Conservation (phyloP, 2,797 vertebrate genomes). For the Falco cherrug region DNA sequence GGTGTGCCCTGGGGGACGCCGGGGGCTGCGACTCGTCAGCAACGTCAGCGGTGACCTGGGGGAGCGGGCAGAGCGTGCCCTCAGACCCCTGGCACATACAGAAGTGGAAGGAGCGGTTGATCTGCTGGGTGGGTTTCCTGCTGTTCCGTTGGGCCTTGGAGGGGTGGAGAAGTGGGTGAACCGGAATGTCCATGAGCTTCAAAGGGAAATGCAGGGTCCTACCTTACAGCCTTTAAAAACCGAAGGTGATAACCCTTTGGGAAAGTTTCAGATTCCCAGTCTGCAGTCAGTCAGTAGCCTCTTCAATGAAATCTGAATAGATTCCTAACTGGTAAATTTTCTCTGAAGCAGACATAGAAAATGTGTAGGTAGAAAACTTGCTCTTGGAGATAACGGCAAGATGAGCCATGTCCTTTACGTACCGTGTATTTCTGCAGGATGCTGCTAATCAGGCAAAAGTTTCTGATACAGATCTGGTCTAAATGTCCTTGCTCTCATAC, state of each 20-base stretch:
- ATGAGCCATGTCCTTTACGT: neutral
- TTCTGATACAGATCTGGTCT: neutral
- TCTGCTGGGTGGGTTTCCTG: neutral
- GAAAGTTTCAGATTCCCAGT: neutral
- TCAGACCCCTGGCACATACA: neutral
- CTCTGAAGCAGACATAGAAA: neutral
- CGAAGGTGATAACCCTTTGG: rapidly evolving
- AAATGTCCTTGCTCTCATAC: neutral
- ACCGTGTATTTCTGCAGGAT: neutral
- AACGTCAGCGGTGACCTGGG: too few relatives aligned
- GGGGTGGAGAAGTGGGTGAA: neutral
- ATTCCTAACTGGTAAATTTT: neutral
- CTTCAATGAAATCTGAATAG: neutral
- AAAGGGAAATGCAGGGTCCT: neutral
- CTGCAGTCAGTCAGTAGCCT: neutral
- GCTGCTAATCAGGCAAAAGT: neutral
- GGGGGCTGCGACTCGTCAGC: neutral
- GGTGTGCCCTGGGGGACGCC: rapidly evolving
- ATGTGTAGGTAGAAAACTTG: rapidly evolving
- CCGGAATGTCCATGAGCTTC: neutral
- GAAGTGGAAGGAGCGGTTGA: neutral
- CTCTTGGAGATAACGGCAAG: neutral
- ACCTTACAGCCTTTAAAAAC: neutral
- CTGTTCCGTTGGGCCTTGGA: neutral
- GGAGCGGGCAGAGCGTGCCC: rapidly evolving